Conservation (phyloP, 2,113 vertebrate genomes). For the Macaca nemestrina region DNA sequence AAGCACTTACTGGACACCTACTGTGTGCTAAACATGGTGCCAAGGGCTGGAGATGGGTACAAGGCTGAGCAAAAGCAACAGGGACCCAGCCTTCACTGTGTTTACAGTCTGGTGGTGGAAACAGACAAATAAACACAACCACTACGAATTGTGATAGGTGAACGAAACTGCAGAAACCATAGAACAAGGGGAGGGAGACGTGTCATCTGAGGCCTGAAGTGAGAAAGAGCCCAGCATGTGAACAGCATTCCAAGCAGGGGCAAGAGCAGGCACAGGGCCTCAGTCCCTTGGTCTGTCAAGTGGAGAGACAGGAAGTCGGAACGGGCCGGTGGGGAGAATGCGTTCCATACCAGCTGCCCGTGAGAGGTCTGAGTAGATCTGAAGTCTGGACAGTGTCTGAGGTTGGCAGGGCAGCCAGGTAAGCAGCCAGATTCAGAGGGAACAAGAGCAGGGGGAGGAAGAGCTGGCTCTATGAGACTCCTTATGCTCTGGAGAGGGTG, state of each 20-base stretch:
- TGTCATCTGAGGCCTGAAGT: not conserved
- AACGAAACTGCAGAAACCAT: not conserved
- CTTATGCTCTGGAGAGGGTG: not conserved
- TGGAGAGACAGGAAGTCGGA: not conserved
- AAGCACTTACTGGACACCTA: not conserved
- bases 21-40: not conserved
- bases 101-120: not conserved
- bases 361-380: accelerated
- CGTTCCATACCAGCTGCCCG: accelerated
- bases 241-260: no score
- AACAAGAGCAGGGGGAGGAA: not conserved
- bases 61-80: accelerated
- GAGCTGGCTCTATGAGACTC: no score
- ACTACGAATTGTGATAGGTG: not conserved
- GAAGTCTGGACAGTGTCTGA: not conserved
- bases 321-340: not conserved
- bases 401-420: not conserved
- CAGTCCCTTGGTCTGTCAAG: not conserved
- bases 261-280: not conserved
- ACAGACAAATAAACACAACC: not conserved
- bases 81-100: not conserved
- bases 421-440: not conserved
- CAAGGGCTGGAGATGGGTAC: not conserved
- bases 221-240: not conserved
- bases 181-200: not conserved